Base-by-base conservation (phyloP, 2,113 vertebrate genomes). In the zebrafish (Danio rerio) region DNA sequence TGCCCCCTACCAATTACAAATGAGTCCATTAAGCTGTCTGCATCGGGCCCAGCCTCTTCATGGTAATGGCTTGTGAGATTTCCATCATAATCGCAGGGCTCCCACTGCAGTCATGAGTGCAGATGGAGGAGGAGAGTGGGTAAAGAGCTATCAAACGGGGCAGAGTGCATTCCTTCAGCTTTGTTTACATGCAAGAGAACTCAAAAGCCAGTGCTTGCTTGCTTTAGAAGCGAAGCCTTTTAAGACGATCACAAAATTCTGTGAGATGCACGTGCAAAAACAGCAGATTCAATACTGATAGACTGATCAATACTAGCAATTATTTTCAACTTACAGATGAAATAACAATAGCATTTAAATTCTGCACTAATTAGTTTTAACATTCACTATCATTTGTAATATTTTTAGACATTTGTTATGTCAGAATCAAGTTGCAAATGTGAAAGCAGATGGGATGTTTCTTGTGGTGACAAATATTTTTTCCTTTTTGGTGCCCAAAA, bases 11-110 rank as follows among this genome's bases (percentile, higher is more conserved):
- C 95, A 95, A 95, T 96, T 96, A 96, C 95, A 96, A 96, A 96
- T 96, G 95, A 95, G 95, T 94, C 95, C 94, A 96, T 96, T 96
- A 96, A 95, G 93, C 94, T 94, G 95, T 96, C 95, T 96, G 94
- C 95, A 94, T 95, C 91, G 92, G 93, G 94, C 94, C 95, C 94
- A 93, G 95, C 92, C 95, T 94, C 94, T 92, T 94, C 95, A 93
- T 94, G 94, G 94, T 96, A 96, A 96, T 95, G 94, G 95, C 95
- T 96, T 95, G 93, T 94, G 95, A 96, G 95, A 96, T 94, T 95
- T 95, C 94, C 94, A 95, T 96, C 95, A 95, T 96, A 94, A 96
- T 95, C 94, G 90, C 93, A 95, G 92, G 93, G 94, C 94, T 96
- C 95, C 94, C 95, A 90, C 89, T 92, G 93, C 94, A 95, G 93